A percentile compares a stretch with the other conserved stretches of the same genome.
These are phyloP conservation scores for Theonella swinhoei DNA, from an alignment of 37 sponge, comb jelly and placozoan species.

Conservation along the genomic window DNA sequence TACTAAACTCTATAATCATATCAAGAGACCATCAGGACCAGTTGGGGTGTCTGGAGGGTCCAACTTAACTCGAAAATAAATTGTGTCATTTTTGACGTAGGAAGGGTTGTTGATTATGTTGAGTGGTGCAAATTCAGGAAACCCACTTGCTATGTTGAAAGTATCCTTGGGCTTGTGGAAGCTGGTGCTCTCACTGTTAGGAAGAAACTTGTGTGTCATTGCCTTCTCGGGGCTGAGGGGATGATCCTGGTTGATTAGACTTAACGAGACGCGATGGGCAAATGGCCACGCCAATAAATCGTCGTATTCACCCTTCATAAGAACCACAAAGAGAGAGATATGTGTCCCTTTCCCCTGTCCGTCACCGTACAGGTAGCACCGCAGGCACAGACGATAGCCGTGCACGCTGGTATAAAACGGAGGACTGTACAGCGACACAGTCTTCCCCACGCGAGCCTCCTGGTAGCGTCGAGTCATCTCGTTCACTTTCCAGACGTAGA, in stretches of 20 bases:
- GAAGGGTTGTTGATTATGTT: slow-evolving; percentile 5
- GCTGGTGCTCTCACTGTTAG: slow-evolving; percentile 39
- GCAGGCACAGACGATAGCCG: slow-evolving; percentile 66
- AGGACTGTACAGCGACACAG: slow-evolving; percentile 66
- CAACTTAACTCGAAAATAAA: slow-evolving; percentile 47
- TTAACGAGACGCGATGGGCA: slow-evolving; percentile 31
- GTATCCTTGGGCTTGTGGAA: slow-evolving; percentile 63
- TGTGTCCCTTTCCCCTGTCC: slow-evolving; percentile 65
- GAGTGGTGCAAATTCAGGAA: slow-evolving; percentile 51
- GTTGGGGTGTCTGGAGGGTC: slow-evolving; percentile 16
- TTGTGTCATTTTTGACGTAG: slow-evolving; percentile 43
- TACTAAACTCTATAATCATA: background rate
- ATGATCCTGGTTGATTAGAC: slow-evolving; percentile 48
- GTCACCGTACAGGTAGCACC: slow-evolving; percentile 69
- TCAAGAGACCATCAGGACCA: background rate
- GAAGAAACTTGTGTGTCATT: slow-evolving; percentile 52
- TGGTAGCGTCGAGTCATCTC: slow-evolving; percentile 17
- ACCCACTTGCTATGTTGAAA: slow-evolving; percentile 69
- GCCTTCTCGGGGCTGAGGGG: slow-evolving; percentile 3
- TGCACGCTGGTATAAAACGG: slow-evolving; percentile 64
- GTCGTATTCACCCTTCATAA: slow-evolving; percentile 74
- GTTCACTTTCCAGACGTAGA: slow-evolving; percentile 73
- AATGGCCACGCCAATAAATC: slow-evolving; percentile 74
- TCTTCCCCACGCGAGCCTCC: slow-evolving; percentile 58
- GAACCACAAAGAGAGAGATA: slow-evolving; percentile 58